Evolutionary conservation across 2,113 vertebrate genomes (phyloP), one percentile per base, ranked within the genome.

Genomic region (Poecile atricapillus): DNA sequence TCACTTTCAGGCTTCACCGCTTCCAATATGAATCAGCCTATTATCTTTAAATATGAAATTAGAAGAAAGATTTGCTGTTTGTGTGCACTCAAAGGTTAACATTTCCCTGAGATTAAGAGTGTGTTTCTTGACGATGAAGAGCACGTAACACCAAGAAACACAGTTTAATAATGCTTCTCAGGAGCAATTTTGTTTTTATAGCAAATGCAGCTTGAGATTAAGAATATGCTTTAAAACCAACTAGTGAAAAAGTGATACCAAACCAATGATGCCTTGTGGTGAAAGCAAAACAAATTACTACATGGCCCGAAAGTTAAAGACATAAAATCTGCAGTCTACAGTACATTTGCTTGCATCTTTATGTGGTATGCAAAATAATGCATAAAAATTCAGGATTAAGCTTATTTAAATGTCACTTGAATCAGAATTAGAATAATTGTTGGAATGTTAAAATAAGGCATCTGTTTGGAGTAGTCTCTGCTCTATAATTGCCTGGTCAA

Each of bases 1-100:
- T 96, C 93, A 93, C 91, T 96, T 94, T 94, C 93, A 94, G 81
- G 78, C 95, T 96, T 96, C 91, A 69, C 76, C 69, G 69, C 88
- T 96, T 93, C 76, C 89, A 96, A 46, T 89, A 69, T 91, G 95
- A 97, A 97, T 97, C 93, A 96, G 81, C 73, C 97, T 75, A 96
- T 96, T 97, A 95, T 79, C 94, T 95, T 89, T 68, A 69, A 95
- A 81, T 82, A 95, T 92, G 96, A 97, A 97, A 97, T 96, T 79
- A 95, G 94, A 95, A 94, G 79, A 75, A 84, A 89, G 77, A 77
- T 79, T 77, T 91, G 80, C 80, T 88, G 83, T 90, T 93, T 94
- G 70, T 91, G 50, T 90, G 75, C 65, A 89, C 68, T 39, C 71
- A 17, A 44, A 90, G 82, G 91, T 71, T 83, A 88, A 90, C 53